Evolutionary conservation across 1,140 invertebrate genomes (phyloP).

Genomic region (Eubasilissa regina): DNA sequence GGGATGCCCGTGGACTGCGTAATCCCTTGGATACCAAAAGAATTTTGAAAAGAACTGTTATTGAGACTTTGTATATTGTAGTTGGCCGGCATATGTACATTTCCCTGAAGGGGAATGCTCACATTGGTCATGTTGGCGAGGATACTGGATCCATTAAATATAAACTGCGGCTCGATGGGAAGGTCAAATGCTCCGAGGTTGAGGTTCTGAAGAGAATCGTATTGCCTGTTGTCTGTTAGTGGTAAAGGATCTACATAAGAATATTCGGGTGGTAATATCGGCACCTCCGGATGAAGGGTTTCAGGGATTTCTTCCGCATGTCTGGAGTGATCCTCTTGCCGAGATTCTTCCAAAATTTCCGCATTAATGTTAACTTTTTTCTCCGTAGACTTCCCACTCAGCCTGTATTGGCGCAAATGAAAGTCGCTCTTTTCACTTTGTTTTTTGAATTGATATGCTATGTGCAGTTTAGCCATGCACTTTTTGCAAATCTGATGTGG

Average conservation of each 20-base stretch:
- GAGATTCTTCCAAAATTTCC: slow-evolving; percentile 23
- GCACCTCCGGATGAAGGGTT: slow-evolving; percentile 7
- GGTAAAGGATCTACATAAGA: slow-evolving; percentile 18
- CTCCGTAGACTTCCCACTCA: slow-evolving; percentile 51
- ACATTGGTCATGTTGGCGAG: slow-evolving; percentile 52
- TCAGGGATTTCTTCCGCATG: not conserved
- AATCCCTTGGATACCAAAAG: slow-evolving; percentile 36
- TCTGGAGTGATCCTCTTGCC: not conserved
- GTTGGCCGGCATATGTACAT: slow-evolving; percentile 40
- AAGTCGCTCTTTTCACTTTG: slow-evolving; percentile 67
- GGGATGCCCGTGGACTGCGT: slow-evolving; percentile 28
- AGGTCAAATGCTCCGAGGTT: slow-evolving; percentile 36
- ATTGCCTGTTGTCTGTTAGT: slow-evolving; percentile 44
- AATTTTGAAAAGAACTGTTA: slow-evolving; percentile 48
- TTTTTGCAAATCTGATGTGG: slow-evolving; percentile 68
- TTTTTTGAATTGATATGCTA: slow-evolving; percentile 68
- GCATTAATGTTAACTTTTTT: slow-evolving; percentile 46
- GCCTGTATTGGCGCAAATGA: slow-evolving; percentile 64
- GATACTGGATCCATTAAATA: slow-evolving; percentile 50
- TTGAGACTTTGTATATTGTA: slow-evolving; percentile 47
- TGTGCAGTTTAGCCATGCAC: slow-evolving; percentile 67
- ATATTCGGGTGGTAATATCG: slow-evolving; percentile 1
- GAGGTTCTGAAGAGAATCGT: slow-evolving; percentile 52
- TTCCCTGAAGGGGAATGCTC: slow-evolving; percentile 49
- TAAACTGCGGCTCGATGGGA: slow-evolving; percentile 43